These are phyloP conservation scores for Drosophila insularis DNA, from an alignment of 1,140 invertebrate genomes.

Conservation along the genomic window DNA sequence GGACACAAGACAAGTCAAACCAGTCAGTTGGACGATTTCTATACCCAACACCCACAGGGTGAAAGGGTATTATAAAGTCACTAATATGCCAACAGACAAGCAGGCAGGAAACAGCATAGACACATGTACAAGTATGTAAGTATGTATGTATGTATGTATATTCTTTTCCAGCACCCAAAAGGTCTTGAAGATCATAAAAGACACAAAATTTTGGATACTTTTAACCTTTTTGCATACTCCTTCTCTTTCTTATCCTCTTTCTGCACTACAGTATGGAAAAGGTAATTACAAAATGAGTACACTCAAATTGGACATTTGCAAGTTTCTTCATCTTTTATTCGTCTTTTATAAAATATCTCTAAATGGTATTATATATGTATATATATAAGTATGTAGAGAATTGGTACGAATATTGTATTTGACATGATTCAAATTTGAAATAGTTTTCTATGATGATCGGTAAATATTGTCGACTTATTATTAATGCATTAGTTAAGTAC, in stretches of 20 bases:
- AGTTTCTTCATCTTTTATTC: too few relatives aligned
- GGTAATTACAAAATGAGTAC: too few relatives aligned
- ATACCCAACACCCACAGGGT: background rate
- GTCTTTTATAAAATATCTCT: background rate
- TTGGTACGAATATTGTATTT: background rate
- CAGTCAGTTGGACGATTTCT: background rate
- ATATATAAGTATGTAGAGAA: background rate
- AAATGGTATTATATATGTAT: background rate
- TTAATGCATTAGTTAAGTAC: too few relatives aligned
- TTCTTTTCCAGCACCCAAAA: too few relatives aligned
- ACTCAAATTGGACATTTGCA: too few relatives aligned
- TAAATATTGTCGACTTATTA: too few relatives aligned
- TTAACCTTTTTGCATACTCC: background rate
- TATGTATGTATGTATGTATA: too few relatives aligned
- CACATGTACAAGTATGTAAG: too few relatives aligned
- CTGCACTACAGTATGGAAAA: too few relatives aligned
- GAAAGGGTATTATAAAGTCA: background rate
- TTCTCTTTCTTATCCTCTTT: background rate
- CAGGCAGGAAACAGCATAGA: too few relatives aligned
- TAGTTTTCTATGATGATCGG: background rate
- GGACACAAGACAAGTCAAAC: background rate
- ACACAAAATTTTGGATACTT: background rate
- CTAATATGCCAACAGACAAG: too few relatives aligned
- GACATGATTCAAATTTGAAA: constrained; percentile 1
- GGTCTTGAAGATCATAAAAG: too few relatives aligned